Base-by-base conservation (phyloP, 2,113 vertebrate genomes). In the Plotosus lineatus region DNA sequence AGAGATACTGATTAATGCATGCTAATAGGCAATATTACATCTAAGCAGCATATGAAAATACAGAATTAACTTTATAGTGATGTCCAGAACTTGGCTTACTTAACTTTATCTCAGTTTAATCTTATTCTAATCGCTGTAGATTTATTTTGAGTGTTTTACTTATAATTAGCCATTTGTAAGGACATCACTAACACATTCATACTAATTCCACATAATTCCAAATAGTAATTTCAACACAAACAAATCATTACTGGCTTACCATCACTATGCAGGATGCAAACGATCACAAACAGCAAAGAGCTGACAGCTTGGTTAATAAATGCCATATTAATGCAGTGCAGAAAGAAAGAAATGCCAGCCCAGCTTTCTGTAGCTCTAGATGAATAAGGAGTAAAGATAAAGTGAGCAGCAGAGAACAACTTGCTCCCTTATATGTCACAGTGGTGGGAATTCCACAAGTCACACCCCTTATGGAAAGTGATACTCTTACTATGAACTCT, bases 381-480 rank as follows among this genome's bases (percentile, higher is more conserved):
- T 0, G 51, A 75, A 65, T 71, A 71, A 28, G 60, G 26, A 77
- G 78, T 36, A 17, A 55, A 38, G 44, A 53, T 9, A 58, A 73
- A 61, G 56, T 61, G 77, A 83, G 15, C 6, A 81, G 82, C 44
- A 50, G 84, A 51, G 81, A 3, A 17, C 11, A 9, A 86, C 58
- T 68, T 58, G 9, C 10, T 26, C 36, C 75, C 89, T 90, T 92
- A 90, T 90, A 90, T 58, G 48, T 3, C 0, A 0, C 26, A 5
- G 17, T 1, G 4, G 4, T 81, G 86, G 89, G 84, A 83, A 75
- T 89, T 89, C 80, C 79, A 38, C 14, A 40, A 1, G 84, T 4
- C 77, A 71, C 46, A 60, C 26, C 56, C 61, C 78, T 93, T 93
- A 91, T 90, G 88, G 86, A 86, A 78, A 92, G 10, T 68, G 58